phyloP scores from a whole-genome alignment of 2,888 invertebrate genomes.

The Baccha elongata region DNA sequence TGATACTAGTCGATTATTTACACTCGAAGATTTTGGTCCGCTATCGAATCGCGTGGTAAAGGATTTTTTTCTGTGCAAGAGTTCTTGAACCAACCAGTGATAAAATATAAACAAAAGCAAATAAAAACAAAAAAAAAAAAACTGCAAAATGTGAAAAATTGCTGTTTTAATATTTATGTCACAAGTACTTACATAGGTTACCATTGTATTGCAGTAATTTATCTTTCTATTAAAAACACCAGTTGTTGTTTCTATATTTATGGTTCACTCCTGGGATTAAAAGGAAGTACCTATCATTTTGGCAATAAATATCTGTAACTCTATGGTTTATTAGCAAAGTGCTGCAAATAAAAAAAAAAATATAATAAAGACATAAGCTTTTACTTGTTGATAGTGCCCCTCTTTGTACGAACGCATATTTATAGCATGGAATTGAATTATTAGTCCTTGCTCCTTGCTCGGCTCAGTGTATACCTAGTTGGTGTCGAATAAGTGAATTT shows the following conservation, averaged over 20 bases:
- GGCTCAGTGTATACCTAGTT: too few species aligned
- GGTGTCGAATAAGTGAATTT: constrained; percentile 11
- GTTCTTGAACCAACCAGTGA: constrained; percentile 9
- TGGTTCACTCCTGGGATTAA: constrained; percentile 22
- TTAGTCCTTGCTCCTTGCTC: not conserved
- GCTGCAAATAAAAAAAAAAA: constrained; percentile 7
- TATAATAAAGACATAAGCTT: constrained; percentile 1
- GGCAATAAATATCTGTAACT: constrained; percentile 39
- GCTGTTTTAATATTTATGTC: not conserved
- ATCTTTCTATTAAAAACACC: constrained; percentile 1
- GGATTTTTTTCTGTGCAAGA: constrained; percentile 23
- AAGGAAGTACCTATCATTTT: constrained; percentile 25
- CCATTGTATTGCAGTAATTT: not conserved
- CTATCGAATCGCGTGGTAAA: not conserved
- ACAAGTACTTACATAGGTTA: not conserved
- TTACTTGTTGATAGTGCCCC: constrained; percentile 54
- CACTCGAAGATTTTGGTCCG: constrained; percentile 45
- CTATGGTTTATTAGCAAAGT: constrained; percentile 1
- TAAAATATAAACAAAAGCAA: constrained; percentile 5
- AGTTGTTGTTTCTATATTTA: constrained; percentile 16
- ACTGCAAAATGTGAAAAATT: not conserved
- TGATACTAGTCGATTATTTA: constrained; percentile 62
- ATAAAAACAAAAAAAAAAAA: not conserved
- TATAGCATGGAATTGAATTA: constrained; percentile 8
- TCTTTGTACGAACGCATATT: too few species aligned